Conservation (phyloP, 2,888 invertebrate genomes). For the Acrobeloides nanus region DNA sequence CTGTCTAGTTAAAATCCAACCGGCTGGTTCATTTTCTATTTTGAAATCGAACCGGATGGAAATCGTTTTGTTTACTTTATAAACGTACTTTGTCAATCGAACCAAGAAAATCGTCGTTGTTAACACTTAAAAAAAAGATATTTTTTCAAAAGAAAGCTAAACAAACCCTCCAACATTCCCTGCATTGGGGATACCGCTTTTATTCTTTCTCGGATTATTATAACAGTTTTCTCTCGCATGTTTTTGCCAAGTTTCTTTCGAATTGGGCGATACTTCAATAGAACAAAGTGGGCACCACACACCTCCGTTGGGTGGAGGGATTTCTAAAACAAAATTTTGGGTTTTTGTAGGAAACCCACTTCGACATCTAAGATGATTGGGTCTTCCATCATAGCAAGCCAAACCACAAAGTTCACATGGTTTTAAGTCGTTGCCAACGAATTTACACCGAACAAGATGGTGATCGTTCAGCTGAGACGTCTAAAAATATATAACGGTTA, state of each 20-base stretch:
- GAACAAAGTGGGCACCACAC: slow-evolving; percentile 46
- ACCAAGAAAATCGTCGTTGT: too few relatives aligned
- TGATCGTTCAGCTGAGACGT: slow-evolving; percentile 42
- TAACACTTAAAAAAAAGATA: too few relatives aligned
- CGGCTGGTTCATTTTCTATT: too few relatives aligned
- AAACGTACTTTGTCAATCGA: too few relatives aligned
- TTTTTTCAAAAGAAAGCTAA: too few relatives aligned
- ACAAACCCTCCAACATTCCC: too few relatives aligned
- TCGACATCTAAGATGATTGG: slow-evolving; percentile 38
- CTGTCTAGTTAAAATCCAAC: too few relatives aligned
- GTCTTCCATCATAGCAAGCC: slow-evolving; percentile 33
- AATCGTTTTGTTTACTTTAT: too few relatives aligned
- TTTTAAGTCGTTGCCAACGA: slow-evolving; percentile 30
- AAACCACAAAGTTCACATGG: slow-evolving; percentile 38
- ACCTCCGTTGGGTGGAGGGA: slow-evolving; percentile 31
- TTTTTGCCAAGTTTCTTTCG: slow-evolving; percentile 27
- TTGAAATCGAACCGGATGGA: too few relatives aligned
- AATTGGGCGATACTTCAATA: slow-evolving; percentile 28
- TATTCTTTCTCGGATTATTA: slow-evolving; percentile 30
- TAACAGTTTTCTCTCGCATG: slow-evolving; percentile 33
- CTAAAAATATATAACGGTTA: too few relatives aligned
- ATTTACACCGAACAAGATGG: slow-evolving; percentile 36
- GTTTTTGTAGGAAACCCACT: slow-evolving; percentile 11
- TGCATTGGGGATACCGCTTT: too few relatives aligned
- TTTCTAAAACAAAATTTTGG: slow-evolving; percentile 17